Base-by-base conservation (phyloP, 2,113 vertebrate genomes). In the Aphelocoma coerulescens region DNA sequence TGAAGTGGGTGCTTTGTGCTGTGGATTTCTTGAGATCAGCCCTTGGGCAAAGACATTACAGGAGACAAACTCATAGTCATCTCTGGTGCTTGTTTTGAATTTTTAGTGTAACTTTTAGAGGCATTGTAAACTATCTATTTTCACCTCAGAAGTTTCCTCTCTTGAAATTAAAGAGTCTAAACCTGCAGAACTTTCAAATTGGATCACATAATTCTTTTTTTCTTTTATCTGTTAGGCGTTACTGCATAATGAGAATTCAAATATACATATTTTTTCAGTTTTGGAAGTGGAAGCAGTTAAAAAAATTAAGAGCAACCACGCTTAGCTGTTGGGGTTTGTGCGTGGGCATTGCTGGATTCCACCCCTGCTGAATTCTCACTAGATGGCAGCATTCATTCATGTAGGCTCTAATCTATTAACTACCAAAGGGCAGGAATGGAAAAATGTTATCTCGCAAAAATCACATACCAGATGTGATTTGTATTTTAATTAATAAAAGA, bases 301-400 rank as follows among this genome's bases (percentile, higher is more conserved):
- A 89, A 76, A 91, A 72, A n/a, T 28, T 35, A 51, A 74, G 15
- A 32, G 10, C 7, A 43, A 5, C 9, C 1, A 0, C 21, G 16
- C 21, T 72, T 9, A 39, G 24, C 14, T 44, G 17, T 16, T 19
- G 27, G 10, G 8, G 2, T 48, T 65, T 58, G 10, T 9, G 15
- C 4, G 13, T 4, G 28, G 35, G 6, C 0, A 2, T 22, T 32
- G 10, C 43, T 57, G 52, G 24, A 17, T 18, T 32, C 33, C 39
- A 30, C 22, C 23, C 11, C 28, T 15, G 2, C 13, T 71, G 48
- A 84, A 65, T 39, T 55, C 51, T 85, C 97, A 93, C 89, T 96
- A 97, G 97, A 91, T 97, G 97, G 97, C 97, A 97, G 93, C 95
- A 75, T 96, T 92, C 72, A 71, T 86, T 88, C 95, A 27, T 18